Conservation (phyloP, 2,797 vertebrate species). For the Eulemur coronatus region DNA sequence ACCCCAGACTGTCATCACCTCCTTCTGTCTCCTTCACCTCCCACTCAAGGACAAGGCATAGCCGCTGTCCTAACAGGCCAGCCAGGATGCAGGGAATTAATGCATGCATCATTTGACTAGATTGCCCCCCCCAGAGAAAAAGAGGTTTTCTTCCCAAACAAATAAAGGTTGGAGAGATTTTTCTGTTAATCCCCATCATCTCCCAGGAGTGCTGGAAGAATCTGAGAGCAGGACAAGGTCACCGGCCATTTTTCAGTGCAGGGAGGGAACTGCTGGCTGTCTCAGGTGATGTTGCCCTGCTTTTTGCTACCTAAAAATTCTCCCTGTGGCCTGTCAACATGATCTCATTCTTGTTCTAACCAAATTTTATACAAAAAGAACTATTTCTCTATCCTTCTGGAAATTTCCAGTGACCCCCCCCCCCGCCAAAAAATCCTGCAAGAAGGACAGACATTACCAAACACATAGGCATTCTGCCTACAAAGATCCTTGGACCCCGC, state of each 20-base stretch:
- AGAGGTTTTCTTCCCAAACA: background rate
- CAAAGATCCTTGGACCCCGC: background rate
- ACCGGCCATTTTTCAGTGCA: background rate
- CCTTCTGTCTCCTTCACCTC: background rate
- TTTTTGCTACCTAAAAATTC: background rate
- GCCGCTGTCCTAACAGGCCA: background rate
- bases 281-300: background rate
- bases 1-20: background rate
- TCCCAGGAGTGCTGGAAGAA: background rate
- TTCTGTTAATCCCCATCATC: background rate
- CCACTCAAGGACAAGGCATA: background rate
- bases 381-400: background rate
- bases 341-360: background rate
- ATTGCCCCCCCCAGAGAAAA: background rate
- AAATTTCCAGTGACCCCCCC: background rate
- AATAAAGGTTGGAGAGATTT: background rate
- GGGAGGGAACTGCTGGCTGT: background rate
- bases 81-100: background rate
- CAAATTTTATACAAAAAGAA: background rate
- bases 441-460: background rate
- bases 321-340: background rate
- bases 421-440: background rate
- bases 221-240: background rate
- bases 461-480: fast-evolving
- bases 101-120: background rate